Conservation (phyloP, 2,797 vertebrate genomes). For the Fistularia commersonii region DNA sequence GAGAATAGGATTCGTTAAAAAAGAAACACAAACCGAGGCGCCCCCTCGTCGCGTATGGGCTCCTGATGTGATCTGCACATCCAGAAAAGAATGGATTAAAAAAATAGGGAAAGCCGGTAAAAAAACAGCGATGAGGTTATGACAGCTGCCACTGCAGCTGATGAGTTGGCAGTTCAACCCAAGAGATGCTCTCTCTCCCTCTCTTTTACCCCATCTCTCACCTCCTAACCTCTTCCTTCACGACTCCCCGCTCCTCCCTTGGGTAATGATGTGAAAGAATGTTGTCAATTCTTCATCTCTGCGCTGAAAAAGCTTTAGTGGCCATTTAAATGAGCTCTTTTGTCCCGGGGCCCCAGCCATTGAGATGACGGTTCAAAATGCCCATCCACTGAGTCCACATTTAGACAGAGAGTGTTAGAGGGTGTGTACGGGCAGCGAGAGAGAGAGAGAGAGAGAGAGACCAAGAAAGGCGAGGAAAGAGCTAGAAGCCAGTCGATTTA, state of each 20-base stretch:
- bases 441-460: conserved; percentile 4
- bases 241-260: conserved; percentile 56
- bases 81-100: conserved; percentile 27
- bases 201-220: conserved; percentile 22
- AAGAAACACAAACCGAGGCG: conserved; percentile 56
- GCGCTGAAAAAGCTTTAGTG: conserved; percentile 73
- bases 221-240: conserved; percentile 56
- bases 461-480: conserved; percentile 4
- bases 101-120: conserved; percentile 9
- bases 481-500: conserved; percentile 62
- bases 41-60: conserved; percentile 28
- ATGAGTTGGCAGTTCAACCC: conserved; percentile 47
- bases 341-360: conserved; percentile 67
- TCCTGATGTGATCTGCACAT: conserved; percentile 52
- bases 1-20: conserved; percentile 60
- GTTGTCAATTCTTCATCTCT: conserved; percentile 75
- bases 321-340: conserved; percentile 80
- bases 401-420: conserved; percentile 60
- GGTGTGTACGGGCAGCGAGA: conserved; percentile 21
- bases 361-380: conserved; percentile 75
- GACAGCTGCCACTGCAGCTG: conserved; percentile 66
- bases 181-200: background rate
- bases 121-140: conserved; percentile 36
- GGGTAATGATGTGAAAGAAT: conserved; percentile 85
- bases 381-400: conserved; percentile 70